Conservation (phyloP, 1,140 invertebrate genomes). For the Drosophila sechellia region DNA sequence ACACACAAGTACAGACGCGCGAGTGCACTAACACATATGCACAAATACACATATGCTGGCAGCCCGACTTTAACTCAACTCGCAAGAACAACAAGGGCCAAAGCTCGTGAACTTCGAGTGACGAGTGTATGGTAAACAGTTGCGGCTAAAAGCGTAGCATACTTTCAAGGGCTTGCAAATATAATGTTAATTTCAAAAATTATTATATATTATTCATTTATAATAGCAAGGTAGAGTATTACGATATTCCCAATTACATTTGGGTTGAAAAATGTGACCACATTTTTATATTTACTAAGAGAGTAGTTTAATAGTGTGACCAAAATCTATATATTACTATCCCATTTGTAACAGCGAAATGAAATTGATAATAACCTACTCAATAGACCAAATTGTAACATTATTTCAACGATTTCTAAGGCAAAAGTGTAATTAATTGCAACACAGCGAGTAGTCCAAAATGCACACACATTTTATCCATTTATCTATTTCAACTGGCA, state of each 20-base stretch:
- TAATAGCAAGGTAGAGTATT: too few relatives aligned
- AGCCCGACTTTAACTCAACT: constrained; percentile 59
- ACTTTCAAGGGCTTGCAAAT: background rate
- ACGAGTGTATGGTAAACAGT: constrained; percentile 11
- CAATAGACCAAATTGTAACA: too few relatives aligned
- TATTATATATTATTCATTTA: too few relatives aligned
- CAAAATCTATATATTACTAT: too few relatives aligned
- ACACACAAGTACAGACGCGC: constrained; percentile 27
- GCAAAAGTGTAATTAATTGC: too few relatives aligned
- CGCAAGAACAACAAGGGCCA: constrained; percentile 55
- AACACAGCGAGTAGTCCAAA: background rate
- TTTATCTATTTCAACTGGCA: too few relatives aligned
- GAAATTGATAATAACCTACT: too few relatives aligned
- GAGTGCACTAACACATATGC: background rate
- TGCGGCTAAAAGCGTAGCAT: background rate
- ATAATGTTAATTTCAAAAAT: background rate
- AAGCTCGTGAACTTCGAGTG: constrained; percentile 64
- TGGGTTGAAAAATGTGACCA: too few relatives aligned
- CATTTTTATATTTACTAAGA: too few relatives aligned
- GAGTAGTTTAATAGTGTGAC: too few relatives aligned
- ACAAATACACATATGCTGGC: constrained; percentile 8
- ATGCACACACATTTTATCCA: background rate
- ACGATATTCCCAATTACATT: too few relatives aligned
- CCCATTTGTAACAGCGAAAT: too few relatives aligned
- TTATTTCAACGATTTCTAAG: background rate